Base-by-base conservation (phyloP, 92 coral and sea anemone genomes). In the Desmophyllum pertusum region DNA sequence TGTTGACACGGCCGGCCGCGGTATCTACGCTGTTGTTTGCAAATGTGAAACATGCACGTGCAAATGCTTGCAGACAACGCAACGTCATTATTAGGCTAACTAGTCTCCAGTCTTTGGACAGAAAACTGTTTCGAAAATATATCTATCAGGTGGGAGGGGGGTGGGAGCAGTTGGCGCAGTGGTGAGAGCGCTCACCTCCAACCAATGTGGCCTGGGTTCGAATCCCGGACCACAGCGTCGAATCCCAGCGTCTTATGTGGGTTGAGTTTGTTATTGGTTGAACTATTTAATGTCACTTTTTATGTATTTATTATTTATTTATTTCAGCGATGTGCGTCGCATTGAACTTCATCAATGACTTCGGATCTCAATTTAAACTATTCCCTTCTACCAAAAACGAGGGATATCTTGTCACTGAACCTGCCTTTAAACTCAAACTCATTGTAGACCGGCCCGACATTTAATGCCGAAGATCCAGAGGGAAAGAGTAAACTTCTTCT, bases 291-390 rank as follows among this genome's bases (percentile, higher is more conserved):
- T 25, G 38, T n/a, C 8, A 30, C 3, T 10, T 8, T 6, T 29
- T 72, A 29, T 10, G 2, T 0, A 3, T 10, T 21, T 18, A 52
- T 33, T 64, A 0, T 23, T 29, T 55, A 41, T 33, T n/a, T 38
- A 57, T 70, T 73, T 55, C 53, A 88, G 92, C 73, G 45, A 73
- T 50, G 63, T 89, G 92, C 37, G 86, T 89, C 0, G 86, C 89
- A 8, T 19, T 89, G 41, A 79, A 79, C 53, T 89, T 89, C 83
- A 74, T 79, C 74, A 89, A 89, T 73, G 39, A 85, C 33, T 50
- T 87, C 23, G 55, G 63, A 9, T 70, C 77, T 62, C 86, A 86
- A 14, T 89, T 84, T 64, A 72, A 74, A 31, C 64, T 89, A 18
- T 77, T 63, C 36, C 63, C 92, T 11, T 72, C 84, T 69, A 63